A percentile compares a stretch with the other conserved stretches of the same genome.
These are phyloP conservation scores for Herpetotheres cachinnans DNA, from an alignment of 2,113 vertebrate genomes.

Conservation along the genomic window DNA sequence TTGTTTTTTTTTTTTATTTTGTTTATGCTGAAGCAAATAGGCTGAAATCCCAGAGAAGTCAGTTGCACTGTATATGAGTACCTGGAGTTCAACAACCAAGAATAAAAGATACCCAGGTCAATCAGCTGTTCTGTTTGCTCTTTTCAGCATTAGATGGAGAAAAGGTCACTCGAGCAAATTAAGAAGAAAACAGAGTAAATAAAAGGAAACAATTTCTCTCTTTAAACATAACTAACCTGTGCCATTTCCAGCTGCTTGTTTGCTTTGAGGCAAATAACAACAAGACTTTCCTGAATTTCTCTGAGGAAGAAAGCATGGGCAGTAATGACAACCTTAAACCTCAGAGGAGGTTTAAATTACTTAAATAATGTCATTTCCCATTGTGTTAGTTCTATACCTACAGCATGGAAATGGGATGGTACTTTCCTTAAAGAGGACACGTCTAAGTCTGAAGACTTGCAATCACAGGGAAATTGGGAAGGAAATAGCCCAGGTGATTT, in stretches of 20 bases:
- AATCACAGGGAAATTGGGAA: not conserved
- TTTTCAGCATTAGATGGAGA: slow-evolving; percentile 43
- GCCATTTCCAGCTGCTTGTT: slow-evolving; percentile 43
- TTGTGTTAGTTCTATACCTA: not conserved
- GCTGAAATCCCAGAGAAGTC: not conserved
- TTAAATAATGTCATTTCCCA: not conserved
- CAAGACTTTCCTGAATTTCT: not conserved
- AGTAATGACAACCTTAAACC: not conserved
- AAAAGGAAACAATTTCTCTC: slow-evolving; percentile 24
- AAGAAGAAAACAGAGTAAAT: slow-evolving; percentile 44
- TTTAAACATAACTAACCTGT: slow-evolving; percentile 39
- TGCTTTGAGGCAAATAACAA: slow-evolving; percentile 26
- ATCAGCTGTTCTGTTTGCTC: slow-evolving; percentile 32
- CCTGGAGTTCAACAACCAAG: not conserved
- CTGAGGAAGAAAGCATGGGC: not conserved
- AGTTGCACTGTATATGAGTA: not conserved
- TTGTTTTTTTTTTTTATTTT: not conserved
- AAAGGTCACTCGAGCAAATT: slow-evolving; percentile 52
- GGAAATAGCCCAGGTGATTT: not conserved
- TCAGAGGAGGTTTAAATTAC: not conserved
- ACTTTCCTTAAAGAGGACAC: not conserved
- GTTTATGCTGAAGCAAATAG: not conserved
- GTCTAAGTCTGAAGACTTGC: not conserved
- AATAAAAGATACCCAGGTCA: slow-evolving; percentile 17
- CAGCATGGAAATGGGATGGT: not conserved